These are phyloP conservation scores for Nasonia vitripennis DNA, from an alignment of 1,140 invertebrate genomes.

Conservation along the genomic window DNA sequence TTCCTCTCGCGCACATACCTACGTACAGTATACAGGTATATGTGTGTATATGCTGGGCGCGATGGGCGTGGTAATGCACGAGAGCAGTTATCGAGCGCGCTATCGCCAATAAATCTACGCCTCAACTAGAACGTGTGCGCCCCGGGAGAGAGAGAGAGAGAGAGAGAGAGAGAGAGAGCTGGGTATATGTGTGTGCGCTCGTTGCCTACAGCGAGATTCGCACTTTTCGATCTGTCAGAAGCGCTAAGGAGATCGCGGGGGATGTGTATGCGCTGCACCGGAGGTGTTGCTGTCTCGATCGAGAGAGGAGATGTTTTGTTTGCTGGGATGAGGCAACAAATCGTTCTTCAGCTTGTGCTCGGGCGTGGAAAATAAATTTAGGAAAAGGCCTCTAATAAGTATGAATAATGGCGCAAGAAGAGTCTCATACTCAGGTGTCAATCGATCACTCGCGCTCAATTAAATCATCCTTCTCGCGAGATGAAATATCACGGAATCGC, in stretches of 20 bases:
- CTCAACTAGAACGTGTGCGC: constrained; percentile 70
- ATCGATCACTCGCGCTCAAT: background rate
- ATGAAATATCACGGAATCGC: background rate
- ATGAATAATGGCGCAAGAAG: background rate
- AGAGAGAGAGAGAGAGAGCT: background rate
- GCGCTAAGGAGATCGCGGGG: background rate
- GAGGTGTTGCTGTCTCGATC: background rate
- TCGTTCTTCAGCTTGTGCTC: no score
- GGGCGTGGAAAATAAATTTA: no score
- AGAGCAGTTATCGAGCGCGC: constrained; percentile 66
- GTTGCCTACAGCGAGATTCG: constrained; percentile 2
- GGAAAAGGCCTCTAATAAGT: no score
- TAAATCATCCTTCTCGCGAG: background rate
- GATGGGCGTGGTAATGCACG: constrained; percentile 70
- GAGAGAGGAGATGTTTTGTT: background rate
- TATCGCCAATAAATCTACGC: constrained; percentile 71
- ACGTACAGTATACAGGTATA: background rate
- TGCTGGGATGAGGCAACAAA: background rate
- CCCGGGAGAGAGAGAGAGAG: constrained; percentile 1
- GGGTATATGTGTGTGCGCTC: background rate
- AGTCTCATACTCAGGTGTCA: background rate
- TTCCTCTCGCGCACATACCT: constrained; percentile 13
- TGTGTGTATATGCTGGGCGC: constrained; percentile 38
- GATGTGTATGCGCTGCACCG: background rate
- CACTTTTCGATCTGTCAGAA: constrained; percentile 40